Base-by-base conservation (phyloP, 2,888 invertebrate genomes). In the Drosophila pseudotalamancana region DNA sequence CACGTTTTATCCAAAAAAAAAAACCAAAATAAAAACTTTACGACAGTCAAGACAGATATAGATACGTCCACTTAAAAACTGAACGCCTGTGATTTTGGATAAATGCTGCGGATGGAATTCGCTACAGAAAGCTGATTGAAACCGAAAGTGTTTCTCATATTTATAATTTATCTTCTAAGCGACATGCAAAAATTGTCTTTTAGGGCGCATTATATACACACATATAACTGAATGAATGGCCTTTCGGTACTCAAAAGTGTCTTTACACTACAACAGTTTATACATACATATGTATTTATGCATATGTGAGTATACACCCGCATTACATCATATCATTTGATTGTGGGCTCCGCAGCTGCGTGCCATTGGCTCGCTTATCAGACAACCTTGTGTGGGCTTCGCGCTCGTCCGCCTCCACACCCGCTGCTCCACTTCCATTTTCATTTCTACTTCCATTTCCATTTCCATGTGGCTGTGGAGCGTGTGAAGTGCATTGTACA, bases 51-150 rank as follows among this genome's bases (percentile, higher is more conserved):
- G 40, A 64, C 51, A 77, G 72, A 77, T 74, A 69, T 35, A 71
- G 43, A 65, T 68, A 67, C 81, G 35, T 80, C 65, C 57, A 60
- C 75, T 50, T 12, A 6, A 53, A 60, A 72, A 74, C 81, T 82
- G 81, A 16, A 48, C 81, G 84, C 81, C 81, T 82, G 87, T 62
- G 85, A 77, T 57, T 70, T 87, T 87, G 81, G 81, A 82, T 82
- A 82, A 82, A 87, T 64, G 84, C 61, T 63, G 65, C 53, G 51
- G 72, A 57, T 84, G 42, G 59, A 64, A 64, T 40, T 61, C 32
- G 34, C 46, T 54, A 43, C 34, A 64, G 60, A 57, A 62, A 60
- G 18, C 43, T 29, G 49, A 51, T 65, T 34, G 59, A 73, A 86
- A 86, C 56, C 32, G 68, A 71, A 64, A 79, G 77, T 71, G 50